Conservation (phyloP, 2,797 vertebrate genomes). For the Champsocephalus gunnari region DNA sequence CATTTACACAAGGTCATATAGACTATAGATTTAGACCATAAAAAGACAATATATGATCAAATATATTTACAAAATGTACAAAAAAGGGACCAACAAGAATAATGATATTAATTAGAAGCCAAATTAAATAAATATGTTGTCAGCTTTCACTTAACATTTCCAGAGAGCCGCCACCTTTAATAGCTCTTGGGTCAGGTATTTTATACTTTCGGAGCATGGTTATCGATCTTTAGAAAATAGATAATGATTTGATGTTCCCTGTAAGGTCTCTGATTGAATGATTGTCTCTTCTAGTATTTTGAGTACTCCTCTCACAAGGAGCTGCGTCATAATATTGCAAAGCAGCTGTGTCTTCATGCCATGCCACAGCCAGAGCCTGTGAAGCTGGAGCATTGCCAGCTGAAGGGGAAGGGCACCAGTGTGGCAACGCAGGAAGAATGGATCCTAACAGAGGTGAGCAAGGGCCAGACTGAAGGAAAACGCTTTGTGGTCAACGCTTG, state of each 20-base stretch:
- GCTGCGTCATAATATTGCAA: slow-evolving; percentile 94
- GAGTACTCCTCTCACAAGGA: slow-evolving; percentile 92
- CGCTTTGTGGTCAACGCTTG: background rate
- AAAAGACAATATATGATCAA: too few relatives aligned
- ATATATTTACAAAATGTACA: too few relatives aligned
- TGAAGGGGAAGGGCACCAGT: slow-evolving; percentile 85
- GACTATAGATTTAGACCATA: too few relatives aligned
- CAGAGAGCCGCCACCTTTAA: too few relatives aligned
- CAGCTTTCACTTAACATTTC: too few relatives aligned
- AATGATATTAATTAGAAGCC: too few relatives aligned
- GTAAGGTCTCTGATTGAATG: slow-evolving; percentile 29
- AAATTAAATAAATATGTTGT: too few relatives aligned
- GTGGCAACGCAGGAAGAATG: slow-evolving; percentile 89
- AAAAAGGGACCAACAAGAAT: too few relatives aligned
- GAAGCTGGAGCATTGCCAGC: slow-evolving; percentile 86
- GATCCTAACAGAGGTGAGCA: slow-evolving; percentile 89
- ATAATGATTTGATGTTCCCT: background rate
- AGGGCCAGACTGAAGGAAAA: background rate
- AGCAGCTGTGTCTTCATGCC: slow-evolving; percentile 92
- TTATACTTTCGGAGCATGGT: too few relatives aligned
- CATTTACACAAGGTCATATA: too few relatives aligned
- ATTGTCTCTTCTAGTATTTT: slow-evolving; percentile 88
- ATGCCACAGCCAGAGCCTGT: slow-evolving; percentile 50
- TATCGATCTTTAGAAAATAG: too few relatives aligned
- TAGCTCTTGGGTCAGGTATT: too few relatives aligned